phyloP scores from a whole-genome alignment of 2,888 invertebrate species.

The Monoplex corrugatus region DNA sequence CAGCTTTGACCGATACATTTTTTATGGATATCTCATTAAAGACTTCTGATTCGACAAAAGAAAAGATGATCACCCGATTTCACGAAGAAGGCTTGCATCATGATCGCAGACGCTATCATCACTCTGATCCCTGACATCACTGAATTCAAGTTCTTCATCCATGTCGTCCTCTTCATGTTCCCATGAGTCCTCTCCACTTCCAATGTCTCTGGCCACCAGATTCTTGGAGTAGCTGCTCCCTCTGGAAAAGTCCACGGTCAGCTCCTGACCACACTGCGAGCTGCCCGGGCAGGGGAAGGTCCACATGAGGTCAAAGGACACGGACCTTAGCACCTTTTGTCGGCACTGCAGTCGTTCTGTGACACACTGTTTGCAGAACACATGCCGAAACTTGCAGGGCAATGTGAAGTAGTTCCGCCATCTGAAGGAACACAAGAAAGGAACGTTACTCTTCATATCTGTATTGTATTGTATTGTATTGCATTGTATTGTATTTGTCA shows the following conservation, averaged over 20 bases:
- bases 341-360: slow-evolving; percentile 36
- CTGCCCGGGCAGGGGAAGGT: slow-evolving; percentile 47
- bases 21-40: neutral
- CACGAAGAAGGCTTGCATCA: neutral
- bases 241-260: slow-evolving; percentile 40
- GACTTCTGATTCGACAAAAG: too few relatives aligned
- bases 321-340: slow-evolving; percentile 41
- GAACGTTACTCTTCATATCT: neutral
- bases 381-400: slow-evolving; percentile 40
- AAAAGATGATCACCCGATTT: neutral
- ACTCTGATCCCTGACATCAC: neutral
- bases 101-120: neutral
- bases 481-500: too few relatives aligned
- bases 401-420: slow-evolving; percentile 47
- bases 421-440: neutral
- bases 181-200: neutral
- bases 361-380: slow-evolving; percentile 47
- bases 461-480: too few relatives aligned
- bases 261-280: slow-evolving; percentile 37
- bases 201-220: slow-evolving; percentile 42
- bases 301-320: slow-evolving; percentile 48
- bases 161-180: slow-evolving; percentile 1
- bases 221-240: slow-evolving; percentile 44
- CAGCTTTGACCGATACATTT: too few relatives aligned
- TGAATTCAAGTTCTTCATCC: neutral